Conservation (phyloP, 2,797 vertebrate genomes). For the Avahi laniger region DNA sequence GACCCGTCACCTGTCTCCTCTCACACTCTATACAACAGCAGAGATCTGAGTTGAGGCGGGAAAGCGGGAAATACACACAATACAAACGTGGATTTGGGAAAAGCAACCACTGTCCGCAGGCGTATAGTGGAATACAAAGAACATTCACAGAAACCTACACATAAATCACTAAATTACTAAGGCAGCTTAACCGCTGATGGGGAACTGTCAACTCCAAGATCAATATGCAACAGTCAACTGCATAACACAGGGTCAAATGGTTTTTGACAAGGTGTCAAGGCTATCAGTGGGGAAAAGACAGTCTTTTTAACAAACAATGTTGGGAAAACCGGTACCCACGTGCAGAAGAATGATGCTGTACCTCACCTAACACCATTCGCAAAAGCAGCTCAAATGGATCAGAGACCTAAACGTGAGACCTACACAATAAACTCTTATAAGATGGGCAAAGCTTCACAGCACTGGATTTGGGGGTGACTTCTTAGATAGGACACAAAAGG, state of each 20-base stretch:
- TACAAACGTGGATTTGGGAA: accelerated
- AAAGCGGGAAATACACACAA: background rate
- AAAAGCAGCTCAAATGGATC: background rate
- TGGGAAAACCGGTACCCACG: background rate
- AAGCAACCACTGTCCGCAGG: background rate
- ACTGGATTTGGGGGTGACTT: background rate
- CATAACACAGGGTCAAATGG: background rate
- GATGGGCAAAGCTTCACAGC: background rate
- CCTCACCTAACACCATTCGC: background rate
- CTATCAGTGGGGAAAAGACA: background rate
- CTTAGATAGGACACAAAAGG: background rate
- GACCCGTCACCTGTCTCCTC: background rate
- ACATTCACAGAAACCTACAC: accelerated
- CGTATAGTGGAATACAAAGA: accelerated
- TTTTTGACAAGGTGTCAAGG: background rate
- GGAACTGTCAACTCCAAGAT: background rate
- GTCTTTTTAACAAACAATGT: background rate
- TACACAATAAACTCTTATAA: background rate
- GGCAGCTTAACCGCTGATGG: too few species aligned
- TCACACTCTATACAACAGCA: accelerated
- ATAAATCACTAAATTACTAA: accelerated
- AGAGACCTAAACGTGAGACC: background rate
- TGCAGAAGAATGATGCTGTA: too few species aligned
- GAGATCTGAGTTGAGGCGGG: accelerated
- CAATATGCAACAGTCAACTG: background rate